Base-by-base conservation (phyloP, 2,888 invertebrate genomes). In the Copidosoma aretas region DNA sequence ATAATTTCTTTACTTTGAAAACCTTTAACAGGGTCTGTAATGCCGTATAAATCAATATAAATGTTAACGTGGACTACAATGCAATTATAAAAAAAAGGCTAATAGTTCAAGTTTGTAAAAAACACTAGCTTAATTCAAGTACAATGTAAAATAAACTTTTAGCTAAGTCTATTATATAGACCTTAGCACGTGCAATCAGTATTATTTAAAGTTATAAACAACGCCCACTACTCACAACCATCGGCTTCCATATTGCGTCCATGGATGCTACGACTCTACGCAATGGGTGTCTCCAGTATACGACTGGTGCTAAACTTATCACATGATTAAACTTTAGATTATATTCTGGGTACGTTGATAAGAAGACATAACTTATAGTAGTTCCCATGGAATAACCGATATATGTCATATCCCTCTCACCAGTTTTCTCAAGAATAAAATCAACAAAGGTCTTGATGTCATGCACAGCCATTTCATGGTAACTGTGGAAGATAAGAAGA, bases 381-480 rank as follows among this genome's bases (percentile, higher is more conserved):
- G 93, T 92, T 1, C 95, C 97, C 91, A 97, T 95, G 0, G 95
- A 96, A 83, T 97, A 95, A 0, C 97, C 97, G 53, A 95, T 86
- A 81, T 95, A 97, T 24, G 60, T 61, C 46, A 92, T 79, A 52
- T 87, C 84, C 10, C 83, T 75, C 71, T 86, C 84, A 0, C 85
- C 84, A 0, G 91, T 89, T 12, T 74, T 75, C 12, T 85, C 81
- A 58, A 89, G 81, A 1, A 89, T 85, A 76, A 92, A 90, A 80
- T 95, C 91, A 68, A 97, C 89, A 77, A 90, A 90, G 0, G 93
- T 92, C 10, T 96, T 94, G 64, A 97, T 80, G 83, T 98, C 97
- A 78, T 91, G 89, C 46, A 89, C 82, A 0, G 91, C 94, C 85
- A 95, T 92, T 83, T 97, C 94, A 78, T 96, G 93, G 86, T 91